A percentile compares a stretch with the other conserved stretches of the same genome.
These are phyloP conservation scores for Axea sp. DNA, from an alignment of 2,888 invertebrate species.

Conservation along the genomic window DNA sequence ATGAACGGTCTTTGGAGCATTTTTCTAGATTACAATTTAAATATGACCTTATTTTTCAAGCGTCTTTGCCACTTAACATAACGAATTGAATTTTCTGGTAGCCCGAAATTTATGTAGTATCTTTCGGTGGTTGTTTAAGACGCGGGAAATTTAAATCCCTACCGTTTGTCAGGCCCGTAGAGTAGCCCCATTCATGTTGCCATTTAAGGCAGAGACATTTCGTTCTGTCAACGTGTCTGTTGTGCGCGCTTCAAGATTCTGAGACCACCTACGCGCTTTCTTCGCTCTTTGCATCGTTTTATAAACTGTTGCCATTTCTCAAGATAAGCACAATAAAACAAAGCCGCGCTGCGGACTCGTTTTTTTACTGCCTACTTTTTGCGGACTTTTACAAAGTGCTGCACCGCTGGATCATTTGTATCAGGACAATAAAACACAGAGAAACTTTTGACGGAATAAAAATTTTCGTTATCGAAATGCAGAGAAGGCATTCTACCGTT, in stretches of 20 bases:
- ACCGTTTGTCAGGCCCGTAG: conserved; percentile 48
- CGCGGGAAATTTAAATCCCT: conserved; percentile 58
- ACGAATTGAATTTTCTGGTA: conserved; percentile 27
- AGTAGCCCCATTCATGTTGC: conserved; percentile 68
- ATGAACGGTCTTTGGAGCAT: no score
- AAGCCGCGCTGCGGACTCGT: conserved; percentile 65
- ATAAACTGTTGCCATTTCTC: conserved; percentile 73
- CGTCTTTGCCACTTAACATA: no score
- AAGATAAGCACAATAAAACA: conserved; percentile 73
- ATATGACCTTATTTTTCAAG: no score
- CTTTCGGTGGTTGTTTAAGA: conserved; percentile 42
- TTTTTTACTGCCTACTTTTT: conserved; percentile 55
- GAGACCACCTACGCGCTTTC: conserved; percentile 76
- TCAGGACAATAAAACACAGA: conserved; percentile 36
- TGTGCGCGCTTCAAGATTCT: conserved; percentile 68
- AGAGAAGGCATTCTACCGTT: no score
- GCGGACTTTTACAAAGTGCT: conserved; percentile 51
- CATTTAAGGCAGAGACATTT: conserved; percentile 78
- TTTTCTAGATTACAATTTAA: no score
- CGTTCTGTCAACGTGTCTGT: conserved; percentile 77
- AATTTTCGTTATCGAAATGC: no score
- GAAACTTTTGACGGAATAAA: conserved; percentile 6
- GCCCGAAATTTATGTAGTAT: conserved; percentile 44
- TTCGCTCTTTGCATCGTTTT: conserved; percentile 69
- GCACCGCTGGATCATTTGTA: conserved; percentile 36